Conservation (phyloP, 2,797 vertebrate genomes). For the Erethizon dorsatum region DNA sequence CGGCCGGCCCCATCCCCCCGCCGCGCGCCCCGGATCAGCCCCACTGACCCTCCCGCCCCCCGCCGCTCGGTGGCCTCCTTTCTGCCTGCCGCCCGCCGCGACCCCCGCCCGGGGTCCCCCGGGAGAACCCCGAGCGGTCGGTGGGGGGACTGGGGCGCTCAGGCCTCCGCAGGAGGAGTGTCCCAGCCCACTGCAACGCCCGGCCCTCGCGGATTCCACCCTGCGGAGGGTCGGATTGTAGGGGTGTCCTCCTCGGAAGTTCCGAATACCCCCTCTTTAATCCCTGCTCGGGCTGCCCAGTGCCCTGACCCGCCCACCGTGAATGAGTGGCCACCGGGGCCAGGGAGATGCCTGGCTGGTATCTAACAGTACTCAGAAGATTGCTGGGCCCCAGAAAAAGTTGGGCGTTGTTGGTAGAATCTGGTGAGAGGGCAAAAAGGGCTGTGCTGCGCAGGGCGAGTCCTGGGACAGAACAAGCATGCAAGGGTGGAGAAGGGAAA, state of each 20-base stretch:
- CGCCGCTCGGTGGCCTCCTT: background rate
- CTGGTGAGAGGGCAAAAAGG: slow-evolving; percentile 45
- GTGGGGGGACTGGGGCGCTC: background rate
- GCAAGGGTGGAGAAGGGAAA: background rate
- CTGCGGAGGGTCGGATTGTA: background rate
- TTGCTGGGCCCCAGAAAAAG: slow-evolving; percentile 75
- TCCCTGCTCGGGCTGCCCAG: background rate
- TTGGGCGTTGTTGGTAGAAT: slow-evolving; percentile 66
- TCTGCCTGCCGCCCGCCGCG: background rate
- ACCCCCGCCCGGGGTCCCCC: background rate
- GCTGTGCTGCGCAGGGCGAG: background rate
- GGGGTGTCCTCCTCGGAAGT: slow-evolving; percentile 65
- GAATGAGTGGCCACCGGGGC: slow-evolving; percentile 4
- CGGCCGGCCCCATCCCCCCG: background rate
- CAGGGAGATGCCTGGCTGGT: background rate
- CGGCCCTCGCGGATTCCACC: background rate
- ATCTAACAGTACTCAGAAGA: slow-evolving; percentile 1
- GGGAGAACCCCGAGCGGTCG: background rate
- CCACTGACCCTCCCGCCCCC: background rate
- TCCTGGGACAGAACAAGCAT: background rate
- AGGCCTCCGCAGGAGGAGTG: background rate
- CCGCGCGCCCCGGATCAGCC: slow-evolving; percentile 32
- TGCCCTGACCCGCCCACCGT: background rate
- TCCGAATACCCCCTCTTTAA: background rate
- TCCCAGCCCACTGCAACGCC: background rate